Conservation (phyloP, 2,888 invertebrate species). For the Eilema sororculum region DNA sequence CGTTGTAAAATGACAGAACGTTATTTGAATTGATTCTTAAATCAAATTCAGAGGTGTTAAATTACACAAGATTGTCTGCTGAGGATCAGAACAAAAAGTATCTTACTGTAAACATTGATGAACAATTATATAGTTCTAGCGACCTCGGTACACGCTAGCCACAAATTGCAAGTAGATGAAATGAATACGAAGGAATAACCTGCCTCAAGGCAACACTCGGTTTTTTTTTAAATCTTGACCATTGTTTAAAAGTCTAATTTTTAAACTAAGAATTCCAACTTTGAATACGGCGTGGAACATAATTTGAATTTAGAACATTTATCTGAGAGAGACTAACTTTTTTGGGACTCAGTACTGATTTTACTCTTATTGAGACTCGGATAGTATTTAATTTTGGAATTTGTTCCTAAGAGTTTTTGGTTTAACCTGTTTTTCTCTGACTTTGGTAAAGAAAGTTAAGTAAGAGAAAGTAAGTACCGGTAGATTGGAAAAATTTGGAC, state of each 20-base stretch:
- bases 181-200: conserved; percentile 50
- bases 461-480: conserved; percentile 10
- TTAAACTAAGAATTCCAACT: neutral
- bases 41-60: neutral
- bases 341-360: neutral
- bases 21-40: neutral
- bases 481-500: neutral
- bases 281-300: neutral
- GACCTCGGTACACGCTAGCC: conserved; percentile 53
- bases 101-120: conserved; percentile 51
- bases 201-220: conserved; percentile 33
- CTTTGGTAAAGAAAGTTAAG: conserved; percentile 12
- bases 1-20: neutral
- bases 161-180: conserved; percentile 44
- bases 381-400: neutral
- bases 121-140: conserved; percentile 48
- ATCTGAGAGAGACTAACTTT: neutral
- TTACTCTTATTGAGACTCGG: too few species aligned
- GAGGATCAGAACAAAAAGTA: conserved; percentile 46
- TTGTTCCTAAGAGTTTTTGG: neutral
- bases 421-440: neutral
- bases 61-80: conserved; percentile 9
- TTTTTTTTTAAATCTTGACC: neutral
- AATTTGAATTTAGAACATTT: neutral
- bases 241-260: neutral